Percentiles rank a stretch among this genome's conserved stretches.
phyloP scores from a whole-genome alignment of 2,113 vertebrate species.

The Casuarius casuarius region DNA sequence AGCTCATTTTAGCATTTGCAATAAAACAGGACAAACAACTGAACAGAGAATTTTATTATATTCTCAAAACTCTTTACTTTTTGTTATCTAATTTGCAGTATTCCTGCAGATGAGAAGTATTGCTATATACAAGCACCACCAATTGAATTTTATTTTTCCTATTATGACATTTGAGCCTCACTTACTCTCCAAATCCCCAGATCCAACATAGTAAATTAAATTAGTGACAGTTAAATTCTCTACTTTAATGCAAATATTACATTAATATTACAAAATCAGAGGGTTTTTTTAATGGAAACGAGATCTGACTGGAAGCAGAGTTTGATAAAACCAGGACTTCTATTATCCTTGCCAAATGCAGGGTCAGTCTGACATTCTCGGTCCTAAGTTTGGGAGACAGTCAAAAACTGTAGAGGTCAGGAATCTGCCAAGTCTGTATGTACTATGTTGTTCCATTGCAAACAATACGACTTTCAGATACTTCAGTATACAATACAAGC shows the following conservation, averaged over 20 bases:
- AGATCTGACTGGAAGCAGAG: background rate
- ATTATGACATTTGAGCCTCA: background rate
- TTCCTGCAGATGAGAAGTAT: background rate
- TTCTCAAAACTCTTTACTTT: background rate
- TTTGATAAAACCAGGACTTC: conserved; percentile 18
- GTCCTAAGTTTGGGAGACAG: conserved; percentile 26
- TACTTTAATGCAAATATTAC: conserved; percentile 1
- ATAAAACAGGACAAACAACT: background rate
- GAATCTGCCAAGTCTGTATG: conserved; percentile 40
- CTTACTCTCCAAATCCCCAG: background rate
- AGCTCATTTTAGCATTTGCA: background rate
- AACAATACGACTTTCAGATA: background rate
- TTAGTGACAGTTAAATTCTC: conserved; percentile 1
- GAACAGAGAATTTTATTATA: background rate
- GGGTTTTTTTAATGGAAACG: background rate
- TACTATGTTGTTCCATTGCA: conserved; percentile 2
- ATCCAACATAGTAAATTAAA: background rate
- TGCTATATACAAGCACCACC: background rate
- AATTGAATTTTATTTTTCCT: background rate
- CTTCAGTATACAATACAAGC: conserved; percentile 3
- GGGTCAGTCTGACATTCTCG: conserved; percentile 57
- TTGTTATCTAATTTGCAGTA: background rate
- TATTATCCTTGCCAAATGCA: conserved; percentile 30
- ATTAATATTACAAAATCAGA: conserved; percentile 2
- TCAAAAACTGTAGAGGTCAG: conserved; percentile 7